phyloP scores from a whole-genome alignment of 2,888 invertebrate genomes.

The Drosophila parthenogenetica region DNA sequence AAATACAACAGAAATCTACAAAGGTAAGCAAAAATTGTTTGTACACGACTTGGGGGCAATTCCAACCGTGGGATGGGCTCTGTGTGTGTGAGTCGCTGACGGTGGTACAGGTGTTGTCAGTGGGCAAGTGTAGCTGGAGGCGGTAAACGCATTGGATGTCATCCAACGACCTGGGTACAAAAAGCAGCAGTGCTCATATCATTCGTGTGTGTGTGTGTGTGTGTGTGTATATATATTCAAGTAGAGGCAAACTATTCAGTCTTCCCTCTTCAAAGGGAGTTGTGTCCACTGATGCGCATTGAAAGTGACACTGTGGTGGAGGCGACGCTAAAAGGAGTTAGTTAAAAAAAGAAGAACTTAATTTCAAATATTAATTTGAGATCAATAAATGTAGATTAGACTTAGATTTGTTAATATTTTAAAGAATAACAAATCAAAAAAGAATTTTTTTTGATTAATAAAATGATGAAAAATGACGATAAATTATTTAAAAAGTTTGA shows the following conservation, averaged over 20 bases:
- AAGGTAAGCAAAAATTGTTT: conserved; percentile 52
- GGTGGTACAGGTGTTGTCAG: conserved; percentile 18
- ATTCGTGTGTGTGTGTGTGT: neutral
- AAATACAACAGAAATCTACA: conserved; percentile 23
- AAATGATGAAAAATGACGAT: no score
- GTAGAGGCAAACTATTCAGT: neutral
- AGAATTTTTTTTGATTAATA: no score
- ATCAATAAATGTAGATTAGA: no score
- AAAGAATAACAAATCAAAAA: no score
- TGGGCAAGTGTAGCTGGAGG: conserved; percentile 23
- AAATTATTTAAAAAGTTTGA: no score
- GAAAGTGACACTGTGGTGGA: conserved; percentile 14
- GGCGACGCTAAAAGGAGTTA: conserved; percentile 5
- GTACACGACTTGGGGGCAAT: conserved; percentile 26
- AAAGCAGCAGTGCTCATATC: conserved; percentile 15
- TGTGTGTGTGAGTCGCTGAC: neutral
- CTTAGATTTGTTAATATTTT: no score
- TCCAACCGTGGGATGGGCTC: neutral
- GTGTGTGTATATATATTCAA: neutral
- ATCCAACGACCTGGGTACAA: conserved; percentile 8
- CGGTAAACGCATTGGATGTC: conserved; percentile 27
- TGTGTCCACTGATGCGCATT: neutral
- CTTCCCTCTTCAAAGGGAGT: neutral
- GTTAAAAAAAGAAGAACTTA: no score
- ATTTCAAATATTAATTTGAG: no score